Conservation (phyloP, 2,113 vertebrate genomes). For the Tautogolabrus adspersus region DNA sequence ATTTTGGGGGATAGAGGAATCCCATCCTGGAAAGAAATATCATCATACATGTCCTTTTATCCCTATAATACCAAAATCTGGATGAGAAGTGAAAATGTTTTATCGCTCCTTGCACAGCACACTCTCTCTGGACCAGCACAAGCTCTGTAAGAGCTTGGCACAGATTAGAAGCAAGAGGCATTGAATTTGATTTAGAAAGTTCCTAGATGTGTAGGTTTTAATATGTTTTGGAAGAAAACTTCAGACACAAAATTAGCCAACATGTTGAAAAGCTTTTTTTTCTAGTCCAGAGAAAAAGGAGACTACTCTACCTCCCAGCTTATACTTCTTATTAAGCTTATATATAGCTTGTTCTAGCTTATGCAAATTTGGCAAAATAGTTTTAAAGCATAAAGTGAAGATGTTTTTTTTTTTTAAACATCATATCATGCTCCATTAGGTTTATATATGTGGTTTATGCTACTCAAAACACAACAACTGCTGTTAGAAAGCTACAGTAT, state of each 20-base stretch:
- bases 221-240: conserved; percentile 53
- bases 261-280: conserved; percentile 47
- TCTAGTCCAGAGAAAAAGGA: conserved; percentile 38
- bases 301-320: background rate
- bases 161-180: conserved; percentile 59
- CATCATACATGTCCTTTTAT: conserved; percentile 49
- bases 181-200: conserved; percentile 66
- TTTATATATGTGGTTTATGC: too few species aligned
- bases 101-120: conserved; percentile 50
- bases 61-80: conserved; percentile 52
- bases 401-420: too few species aligned
- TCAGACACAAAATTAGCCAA: conserved; percentile 46
- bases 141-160: conserved; percentile 44
- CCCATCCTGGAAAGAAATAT: conserved; percentile 47
- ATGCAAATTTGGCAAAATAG: background rate
- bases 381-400: background rate
- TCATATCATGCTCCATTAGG: too few species aligned
- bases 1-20: conserved; percentile 19
- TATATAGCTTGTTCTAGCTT: background rate
- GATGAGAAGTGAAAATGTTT: conserved; percentile 50
- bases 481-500: too few species aligned
- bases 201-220: conserved; percentile 64
- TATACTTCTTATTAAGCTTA: background rate
- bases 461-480: too few species aligned
- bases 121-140: conserved; percentile 54